These are phyloP conservation scores for Alviniconcha marisindica DNA, from an alignment of 1,140 invertebrate genomes.

Conservation along the genomic window DNA sequence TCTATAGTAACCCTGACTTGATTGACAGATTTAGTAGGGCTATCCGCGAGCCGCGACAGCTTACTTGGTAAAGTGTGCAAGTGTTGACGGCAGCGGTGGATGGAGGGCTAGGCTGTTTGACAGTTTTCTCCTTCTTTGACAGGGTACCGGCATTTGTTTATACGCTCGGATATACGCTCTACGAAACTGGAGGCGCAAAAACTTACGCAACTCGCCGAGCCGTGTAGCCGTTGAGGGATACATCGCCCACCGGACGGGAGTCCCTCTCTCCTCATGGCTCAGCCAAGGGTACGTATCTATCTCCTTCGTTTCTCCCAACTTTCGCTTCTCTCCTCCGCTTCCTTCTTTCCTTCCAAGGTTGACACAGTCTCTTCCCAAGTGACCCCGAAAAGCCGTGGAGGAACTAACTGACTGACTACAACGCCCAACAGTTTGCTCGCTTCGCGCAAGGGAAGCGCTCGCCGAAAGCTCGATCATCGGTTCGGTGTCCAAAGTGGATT, in stretches of 20 bases:
- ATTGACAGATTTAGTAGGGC: conserved; percentile 73
- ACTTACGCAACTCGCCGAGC: conserved; percentile 52
- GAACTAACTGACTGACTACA: neutral
- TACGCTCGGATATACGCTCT: conserved; percentile 56
- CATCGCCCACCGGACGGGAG: conserved; percentile 28
- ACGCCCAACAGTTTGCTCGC: neutral
- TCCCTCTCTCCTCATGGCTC: conserved; percentile 60
- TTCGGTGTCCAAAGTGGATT: conserved; percentile 4
- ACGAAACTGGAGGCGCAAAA: conserved; percentile 50
- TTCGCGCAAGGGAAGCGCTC: neutral
- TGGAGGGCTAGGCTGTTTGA: conserved; percentile 66
- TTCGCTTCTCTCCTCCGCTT: neutral
- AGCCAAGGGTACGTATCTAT: conserved; percentile 62
- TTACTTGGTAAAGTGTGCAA: conserved; percentile 69
- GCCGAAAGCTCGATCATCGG: neutral
- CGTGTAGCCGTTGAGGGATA: conserved; percentile 31
- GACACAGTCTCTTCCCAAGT: neutral
- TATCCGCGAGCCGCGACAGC: conserved; percentile 71
- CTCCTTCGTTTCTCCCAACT: neutral
- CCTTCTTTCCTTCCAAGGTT: neutral
- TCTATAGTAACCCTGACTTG: conserved; percentile 65
- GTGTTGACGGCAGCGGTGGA: conserved; percentile 68
- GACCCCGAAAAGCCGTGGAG: neutral
- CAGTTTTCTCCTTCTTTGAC: conserved; percentile 71
- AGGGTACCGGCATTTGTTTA: conserved; percentile 67